Percentiles rank a stretch among this genome's conserved stretches.
phyloP scores from a whole-genome alignment of 2,113 vertebrate genomes.

The Cinclus cinclus region DNA sequence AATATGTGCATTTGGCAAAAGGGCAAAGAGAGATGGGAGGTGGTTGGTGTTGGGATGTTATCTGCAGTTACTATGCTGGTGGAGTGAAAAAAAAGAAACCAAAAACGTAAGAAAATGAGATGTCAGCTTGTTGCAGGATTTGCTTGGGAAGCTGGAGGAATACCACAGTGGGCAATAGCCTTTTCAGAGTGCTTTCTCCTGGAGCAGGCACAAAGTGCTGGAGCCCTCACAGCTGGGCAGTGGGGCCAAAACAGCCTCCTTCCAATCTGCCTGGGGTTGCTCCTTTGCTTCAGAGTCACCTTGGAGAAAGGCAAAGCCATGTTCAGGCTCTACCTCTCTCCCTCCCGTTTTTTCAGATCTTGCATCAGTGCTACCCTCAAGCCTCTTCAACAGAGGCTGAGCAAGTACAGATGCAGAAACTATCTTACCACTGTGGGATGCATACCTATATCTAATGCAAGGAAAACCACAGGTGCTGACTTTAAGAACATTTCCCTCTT shows the following conservation, averaged over 20 bases:
- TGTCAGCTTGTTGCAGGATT: not conserved
- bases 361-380: not conserved
- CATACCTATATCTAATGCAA: not conserved
- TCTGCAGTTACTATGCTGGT: not conserved
- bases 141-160: not conserved
- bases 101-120: not conserved
- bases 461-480: not conserved
- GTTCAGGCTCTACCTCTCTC: not conserved
- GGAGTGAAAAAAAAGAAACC: not conserved
- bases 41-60: rapidly evolving
- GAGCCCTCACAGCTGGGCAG: not conserved
- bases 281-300: not conserved
- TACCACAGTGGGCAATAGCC: rapidly evolving
- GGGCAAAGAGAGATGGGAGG: not conserved
- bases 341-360: not conserved
- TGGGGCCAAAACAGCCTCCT: not conserved
- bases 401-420: not conserved
- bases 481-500: not conserved
- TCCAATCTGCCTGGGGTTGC: not conserved
- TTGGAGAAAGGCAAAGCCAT: not conserved
- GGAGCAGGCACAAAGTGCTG: rapidly evolving
- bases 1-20: not conserved
- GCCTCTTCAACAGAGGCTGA: not conserved
- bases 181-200: not conserved
- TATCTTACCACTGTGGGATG: not conserved